These are phyloP conservation scores for Sebastes oblongus DNA, from an alignment of 2,797 vertebrate species.

Conservation along the genomic window DNA sequence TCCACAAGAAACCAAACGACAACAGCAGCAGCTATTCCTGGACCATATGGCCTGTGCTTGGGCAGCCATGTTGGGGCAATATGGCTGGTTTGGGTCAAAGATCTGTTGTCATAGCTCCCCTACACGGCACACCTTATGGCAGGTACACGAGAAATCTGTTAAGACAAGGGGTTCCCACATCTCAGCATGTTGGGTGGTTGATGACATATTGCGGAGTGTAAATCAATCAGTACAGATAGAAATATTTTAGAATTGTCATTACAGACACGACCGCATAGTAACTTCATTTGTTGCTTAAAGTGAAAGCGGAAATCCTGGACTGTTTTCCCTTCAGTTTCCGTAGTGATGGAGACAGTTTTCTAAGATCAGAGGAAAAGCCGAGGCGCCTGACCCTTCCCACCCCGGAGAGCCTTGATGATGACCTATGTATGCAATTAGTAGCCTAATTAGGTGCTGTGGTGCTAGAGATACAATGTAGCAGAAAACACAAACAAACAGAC, in stretches of 20 bases:
- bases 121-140: constrained; percentile 65
- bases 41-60: constrained; percentile 63
- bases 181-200: constrained; percentile 30
- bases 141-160: constrained; percentile 65
- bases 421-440: constrained; percentile 30
- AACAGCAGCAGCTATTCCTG: constrained; percentile 39
- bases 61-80: constrained; percentile 54
- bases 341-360: neutral
- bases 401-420: constrained; percentile 35
- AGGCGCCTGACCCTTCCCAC: constrained; percentile 9
- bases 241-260: constrained; percentile 11
- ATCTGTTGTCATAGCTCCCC: constrained; percentile 61
- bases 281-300: neutral
- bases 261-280: neutral
- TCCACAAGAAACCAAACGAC: constrained; percentile 47
- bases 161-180: constrained; percentile 54
- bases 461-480: constrained; percentile 5
- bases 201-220: constrained; percentile 47
- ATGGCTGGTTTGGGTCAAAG: constrained; percentile 67
- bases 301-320: neutral
- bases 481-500: constrained; percentile 55
- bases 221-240: constrained; percentile 55
- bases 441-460: constrained; percentile 14
- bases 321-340: neutral
- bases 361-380: neutral